Percentiles rank a stretch among this genome's conserved stretches.
Conservation (phyloP, 1,140 invertebrate genomes). For the Aphelinus certus region DNA sequence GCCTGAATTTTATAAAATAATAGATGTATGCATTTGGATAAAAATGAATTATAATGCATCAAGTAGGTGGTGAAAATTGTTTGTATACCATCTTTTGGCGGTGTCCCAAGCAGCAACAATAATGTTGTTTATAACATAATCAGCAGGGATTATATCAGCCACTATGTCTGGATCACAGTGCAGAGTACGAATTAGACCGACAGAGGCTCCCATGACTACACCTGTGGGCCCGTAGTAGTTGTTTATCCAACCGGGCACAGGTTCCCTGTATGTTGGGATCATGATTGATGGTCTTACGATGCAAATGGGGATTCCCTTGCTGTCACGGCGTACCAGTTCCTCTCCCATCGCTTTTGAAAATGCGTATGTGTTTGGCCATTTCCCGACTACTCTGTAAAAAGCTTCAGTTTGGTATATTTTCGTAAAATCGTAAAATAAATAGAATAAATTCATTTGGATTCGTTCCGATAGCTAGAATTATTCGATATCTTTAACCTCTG, state of each 20-base stretch:
- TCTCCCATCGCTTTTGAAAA: conserved; percentile 87
- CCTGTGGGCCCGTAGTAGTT: conserved; percentile 86
- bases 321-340: conserved; percentile 73
- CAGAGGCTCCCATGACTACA: conserved; percentile 72
- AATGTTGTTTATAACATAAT: conserved; percentile 85
- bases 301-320: conserved; percentile 75
- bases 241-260: conserved; percentile 83
- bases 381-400: conserved; percentile 70
- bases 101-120: conserved; percentile 78
- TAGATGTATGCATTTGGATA: neutral
- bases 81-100: conserved; percentile 60
- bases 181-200: conserved; percentile 78
- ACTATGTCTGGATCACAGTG: conserved; percentile 71
- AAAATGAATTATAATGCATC: neutral
- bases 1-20: conserved; percentile 12
- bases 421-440: no score
- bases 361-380: conserved; percentile 87
- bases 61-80: no score
- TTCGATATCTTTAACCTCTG: no score
- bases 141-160: conserved; percentile 89
- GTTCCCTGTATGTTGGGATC: conserved; percentile 79
- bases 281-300: conserved; percentile 81
- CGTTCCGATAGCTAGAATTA: no score
- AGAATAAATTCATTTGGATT: no score
- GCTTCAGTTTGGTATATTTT: no score